Evolutionary conservation across 2,797 vertebrate genomes (phyloP).

Genomic region (Silurus aristotelis): DNA sequence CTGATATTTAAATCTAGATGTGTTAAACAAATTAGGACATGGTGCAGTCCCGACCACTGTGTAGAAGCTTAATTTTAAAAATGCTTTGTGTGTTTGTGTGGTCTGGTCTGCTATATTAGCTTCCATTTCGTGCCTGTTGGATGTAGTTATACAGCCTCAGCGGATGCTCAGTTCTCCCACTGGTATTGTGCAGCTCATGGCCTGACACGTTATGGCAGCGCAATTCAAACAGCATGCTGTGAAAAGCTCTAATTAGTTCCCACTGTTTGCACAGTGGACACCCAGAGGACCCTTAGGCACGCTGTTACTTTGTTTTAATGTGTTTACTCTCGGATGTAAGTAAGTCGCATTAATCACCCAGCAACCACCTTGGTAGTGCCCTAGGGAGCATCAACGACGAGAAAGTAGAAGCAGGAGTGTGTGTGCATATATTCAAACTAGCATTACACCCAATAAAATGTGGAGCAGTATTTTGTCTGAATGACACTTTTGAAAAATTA

Average conservation of each 20-base stretch:
- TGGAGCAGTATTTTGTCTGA: neutral
- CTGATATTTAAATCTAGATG: neutral
- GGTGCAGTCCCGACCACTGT: neutral
- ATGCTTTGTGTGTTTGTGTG: constrained; percentile 25
- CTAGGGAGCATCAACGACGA: constrained; percentile 15
- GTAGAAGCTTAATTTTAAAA: neutral
- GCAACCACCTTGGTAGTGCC: constrained; percentile 32
- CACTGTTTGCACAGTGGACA: constrained; percentile 50
- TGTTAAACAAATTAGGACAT: neutral
- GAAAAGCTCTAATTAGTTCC: constrained; percentile 58
- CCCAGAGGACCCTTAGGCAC: constrained; percentile 46
- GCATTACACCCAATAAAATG: neutral
- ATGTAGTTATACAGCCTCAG: constrained; percentile 44
- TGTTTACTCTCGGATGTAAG: constrained; percentile 56
- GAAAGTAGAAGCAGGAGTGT: constrained; percentile 13
- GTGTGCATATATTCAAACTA: constrained; percentile 15
- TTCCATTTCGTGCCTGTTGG: constrained; percentile 43
- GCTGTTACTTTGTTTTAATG: constrained; percentile 56
- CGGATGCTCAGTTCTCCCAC: constrained; percentile 45
- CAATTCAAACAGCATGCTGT: constrained; percentile 47
- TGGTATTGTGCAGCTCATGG: constrained; percentile 44
- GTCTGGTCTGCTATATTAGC: constrained; percentile 35
- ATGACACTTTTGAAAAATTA: neutral
- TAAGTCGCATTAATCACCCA: constrained; percentile 50
- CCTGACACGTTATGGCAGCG: constrained; percentile 51